These are phyloP conservation scores for Oedothorax gibbosus DNA, from an alignment of 1,140 invertebrate genomes.

Conservation along the genomic window DNA sequence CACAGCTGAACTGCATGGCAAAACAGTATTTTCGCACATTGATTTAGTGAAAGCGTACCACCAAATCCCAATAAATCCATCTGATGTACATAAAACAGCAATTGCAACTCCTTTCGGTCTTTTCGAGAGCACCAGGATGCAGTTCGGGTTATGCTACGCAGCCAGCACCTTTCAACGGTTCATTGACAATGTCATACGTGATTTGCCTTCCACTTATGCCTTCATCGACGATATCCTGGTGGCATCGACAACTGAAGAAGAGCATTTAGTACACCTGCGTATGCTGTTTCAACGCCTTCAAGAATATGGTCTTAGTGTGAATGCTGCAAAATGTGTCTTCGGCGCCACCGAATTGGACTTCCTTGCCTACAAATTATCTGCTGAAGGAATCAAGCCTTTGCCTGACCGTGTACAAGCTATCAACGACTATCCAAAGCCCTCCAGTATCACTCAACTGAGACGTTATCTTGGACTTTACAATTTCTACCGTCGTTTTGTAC, in stretches of 20 bases:
- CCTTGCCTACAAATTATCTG: slow-evolving; percentile 49
- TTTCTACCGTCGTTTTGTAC: no score
- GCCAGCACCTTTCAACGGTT: no score
- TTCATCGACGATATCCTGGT: no score
- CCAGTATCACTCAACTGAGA: slow-evolving; percentile 62
- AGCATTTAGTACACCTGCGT: no score
- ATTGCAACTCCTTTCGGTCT: slow-evolving; percentile 61
- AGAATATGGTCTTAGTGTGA: slow-evolving; percentile 64
- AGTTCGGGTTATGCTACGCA: no score
- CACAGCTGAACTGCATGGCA: slow-evolving; percentile 36
- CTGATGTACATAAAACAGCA: slow-evolving; percentile 58
- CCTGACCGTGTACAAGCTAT: slow-evolving; percentile 67
- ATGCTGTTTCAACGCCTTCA: no score
- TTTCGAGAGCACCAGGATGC: slow-evolving; percentile 30
- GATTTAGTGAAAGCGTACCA: slow-evolving; percentile 54
- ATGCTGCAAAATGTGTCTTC: slow-evolving; percentile 63
- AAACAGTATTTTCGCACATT: slow-evolving; percentile 58
- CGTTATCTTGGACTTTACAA: no score
- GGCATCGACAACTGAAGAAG: no score
- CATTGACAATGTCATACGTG: no score
- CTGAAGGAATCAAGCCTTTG: slow-evolving; percentile 53
- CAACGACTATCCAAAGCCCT: slow-evolving; percentile 72
- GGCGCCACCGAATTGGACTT: no score
- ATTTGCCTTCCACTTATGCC: no score
- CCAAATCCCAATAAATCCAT: no score